Percentiles rank a stretch among this genome's conserved stretches.
These are phyloP conservation scores for Dicaeum eximium DNA, from an alignment of 2,113 vertebrate genomes.

Conservation along the genomic window DNA sequence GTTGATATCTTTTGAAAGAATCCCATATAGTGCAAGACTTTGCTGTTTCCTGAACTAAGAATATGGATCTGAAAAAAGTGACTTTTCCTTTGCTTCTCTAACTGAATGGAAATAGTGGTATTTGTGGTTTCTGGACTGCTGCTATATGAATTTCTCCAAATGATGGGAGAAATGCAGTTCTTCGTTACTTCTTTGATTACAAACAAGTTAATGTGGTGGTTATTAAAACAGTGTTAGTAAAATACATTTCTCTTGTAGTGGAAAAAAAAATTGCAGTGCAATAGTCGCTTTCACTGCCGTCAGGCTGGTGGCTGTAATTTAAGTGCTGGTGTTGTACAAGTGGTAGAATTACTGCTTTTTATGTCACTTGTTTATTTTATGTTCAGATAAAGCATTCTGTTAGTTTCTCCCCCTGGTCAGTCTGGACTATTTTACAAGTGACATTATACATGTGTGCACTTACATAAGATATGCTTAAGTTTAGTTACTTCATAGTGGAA, in stretches of 20 bases:
- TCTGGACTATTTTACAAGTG: conserved; percentile 42
- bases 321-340: not conserved
- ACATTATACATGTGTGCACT: conserved; percentile 9
- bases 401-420: conserved; percentile 38
- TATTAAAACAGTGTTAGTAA: not conserved
- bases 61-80: not conserved
- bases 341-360: conserved; percentile 16
- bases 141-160: not conserved
- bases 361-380: conserved; percentile 44
- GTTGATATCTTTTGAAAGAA: not conserved
- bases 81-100: not conserved
- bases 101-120: not conserved
- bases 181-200: not conserved
- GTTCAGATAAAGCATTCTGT: conserved; percentile 20
- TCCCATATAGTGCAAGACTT: not conserved
- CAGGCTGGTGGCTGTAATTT: not conserved
- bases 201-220: not conserved
- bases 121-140: not conserved
- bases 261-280: not conserved
- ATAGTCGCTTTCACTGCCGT: not conserved
- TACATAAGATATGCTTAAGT: not conserved
- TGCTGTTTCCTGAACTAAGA: not conserved
- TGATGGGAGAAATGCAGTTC: not conserved
- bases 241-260: not conserved
- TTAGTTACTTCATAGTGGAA: conserved; percentile 48